Percentiles rank a stretch among this genome's conserved stretches.
phyloP scores from a whole-genome alignment of 1,140 invertebrate species.

The Papilio aristodemus region DNA sequence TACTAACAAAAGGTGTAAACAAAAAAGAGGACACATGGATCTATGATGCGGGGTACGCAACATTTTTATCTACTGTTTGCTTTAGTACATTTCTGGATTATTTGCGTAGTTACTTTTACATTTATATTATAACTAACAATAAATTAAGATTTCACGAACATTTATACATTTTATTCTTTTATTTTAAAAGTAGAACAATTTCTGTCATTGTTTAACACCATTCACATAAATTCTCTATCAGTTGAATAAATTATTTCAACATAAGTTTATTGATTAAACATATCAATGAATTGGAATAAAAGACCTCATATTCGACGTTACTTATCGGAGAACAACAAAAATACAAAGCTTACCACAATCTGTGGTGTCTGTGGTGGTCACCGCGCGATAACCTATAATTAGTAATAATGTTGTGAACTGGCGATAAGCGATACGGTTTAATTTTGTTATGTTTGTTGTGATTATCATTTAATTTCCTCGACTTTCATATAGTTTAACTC shows the following conservation, averaged over 20 bases:
- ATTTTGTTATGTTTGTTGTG: background rate
- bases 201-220: background rate
- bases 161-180: background rate
- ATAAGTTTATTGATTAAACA: background rate
- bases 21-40: constrained; percentile 67
- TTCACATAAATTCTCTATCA: background rate
- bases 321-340: background rate
- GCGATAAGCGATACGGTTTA: constrained; percentile 17
- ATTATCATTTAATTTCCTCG: background rate
- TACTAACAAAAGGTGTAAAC: constrained; percentile 79
- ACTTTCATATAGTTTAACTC: background rate
- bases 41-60: constrained; percentile 54
- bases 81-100: background rate
- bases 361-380: background rate
- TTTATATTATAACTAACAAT: too few species aligned
- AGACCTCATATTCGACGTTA: background rate
- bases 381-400: constrained; percentile 41
- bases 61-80: constrained; percentile 51
- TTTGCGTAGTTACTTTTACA: too few species aligned
- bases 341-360: constrained; percentile 9
- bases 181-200: background rate
- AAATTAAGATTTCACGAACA: too few species aligned
- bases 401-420: constrained; percentile 29
- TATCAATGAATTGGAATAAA: constrained; percentile 3
- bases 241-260: background rate